Conservation (phyloP, 2,113 vertebrate species). For the Misgurnus mizolepis region DNA sequence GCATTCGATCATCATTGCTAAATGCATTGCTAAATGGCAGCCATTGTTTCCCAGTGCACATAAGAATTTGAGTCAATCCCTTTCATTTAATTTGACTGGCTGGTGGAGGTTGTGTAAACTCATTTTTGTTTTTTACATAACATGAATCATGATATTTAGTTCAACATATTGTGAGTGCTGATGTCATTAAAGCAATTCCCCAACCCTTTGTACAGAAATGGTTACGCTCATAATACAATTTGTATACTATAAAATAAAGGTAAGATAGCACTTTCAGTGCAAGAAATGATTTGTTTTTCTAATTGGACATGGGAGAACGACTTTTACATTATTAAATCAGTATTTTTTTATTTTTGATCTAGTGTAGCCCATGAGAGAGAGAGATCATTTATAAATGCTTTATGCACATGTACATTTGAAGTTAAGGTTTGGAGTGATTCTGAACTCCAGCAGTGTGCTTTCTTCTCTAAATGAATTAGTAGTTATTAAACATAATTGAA, state of each 20-base stretch:
- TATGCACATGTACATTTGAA: not conserved
- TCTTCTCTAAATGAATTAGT: constrained; percentile 50
- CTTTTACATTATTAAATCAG: too few species aligned
- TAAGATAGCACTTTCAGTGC: too few species aligned
- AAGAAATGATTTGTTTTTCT: too few species aligned
- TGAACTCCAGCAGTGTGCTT: not conserved
- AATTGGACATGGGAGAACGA: not conserved
- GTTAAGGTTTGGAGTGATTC: too few species aligned
- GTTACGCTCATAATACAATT: not conserved
- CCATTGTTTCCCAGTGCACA: constrained; percentile 29
- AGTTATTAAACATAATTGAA: constrained; percentile 57
- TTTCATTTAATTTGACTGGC: constrained; percentile 2
- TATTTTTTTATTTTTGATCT: not conserved
- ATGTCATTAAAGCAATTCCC: too few species aligned
- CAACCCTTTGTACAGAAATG: too few species aligned
- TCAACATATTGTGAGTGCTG: not conserved
- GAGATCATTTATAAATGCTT: not conserved
- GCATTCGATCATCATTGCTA: constrained; percentile 6
- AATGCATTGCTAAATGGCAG: constrained; percentile 15
- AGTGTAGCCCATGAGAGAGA: not conserved
- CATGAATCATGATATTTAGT: not conserved
- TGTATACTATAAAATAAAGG: not conserved
- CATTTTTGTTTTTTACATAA: not conserved
- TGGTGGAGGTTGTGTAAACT: not conserved
- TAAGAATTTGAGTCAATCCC: constrained; percentile 9